phyloP scores from a whole-genome alignment of 2,113 vertebrate genomes.

The Clarias batrachus region DNA sequence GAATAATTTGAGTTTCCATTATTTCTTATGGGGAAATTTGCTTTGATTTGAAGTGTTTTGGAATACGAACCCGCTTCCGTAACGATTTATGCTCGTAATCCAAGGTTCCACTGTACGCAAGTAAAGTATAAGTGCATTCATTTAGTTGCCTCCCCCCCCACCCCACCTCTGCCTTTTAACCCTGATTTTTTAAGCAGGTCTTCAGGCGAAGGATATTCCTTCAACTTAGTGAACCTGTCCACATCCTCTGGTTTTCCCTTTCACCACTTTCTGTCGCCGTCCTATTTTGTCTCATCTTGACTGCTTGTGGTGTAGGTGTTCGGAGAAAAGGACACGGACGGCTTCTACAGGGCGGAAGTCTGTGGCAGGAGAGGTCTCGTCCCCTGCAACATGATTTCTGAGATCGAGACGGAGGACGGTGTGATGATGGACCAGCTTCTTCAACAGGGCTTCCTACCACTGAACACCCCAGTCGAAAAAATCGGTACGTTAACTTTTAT shows the following conservation, averaged over 20 bases:
- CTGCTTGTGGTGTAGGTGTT: slow-evolving; percentile 77
- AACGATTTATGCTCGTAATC: no score
- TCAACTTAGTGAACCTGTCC: background rate
- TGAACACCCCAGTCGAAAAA: slow-evolving; percentile 94
- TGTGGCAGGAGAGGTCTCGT: slow-evolving; percentile 86
- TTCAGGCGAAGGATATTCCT: background rate
- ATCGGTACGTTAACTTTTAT: slow-evolving; percentile 72
- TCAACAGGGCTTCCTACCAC: slow-evolving; percentile 92
- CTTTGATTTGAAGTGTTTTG: no score
- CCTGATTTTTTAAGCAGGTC: background rate
- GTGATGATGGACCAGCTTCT: slow-evolving; percentile 94
- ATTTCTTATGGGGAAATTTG: no score
- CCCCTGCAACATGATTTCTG: slow-evolving; percentile 98
- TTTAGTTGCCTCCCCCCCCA: no score
- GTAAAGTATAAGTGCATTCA: no score
- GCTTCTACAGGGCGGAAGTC: slow-evolving; percentile 92
- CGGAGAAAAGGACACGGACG: slow-evolving; percentile 92
- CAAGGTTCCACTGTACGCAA: no score
- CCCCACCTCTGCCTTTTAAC: no score
- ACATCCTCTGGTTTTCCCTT: background rate
- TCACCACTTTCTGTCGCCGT: background rate
- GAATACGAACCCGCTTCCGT: no score
- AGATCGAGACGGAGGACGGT: slow-evolving; percentile 93
- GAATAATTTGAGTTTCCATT: no score
- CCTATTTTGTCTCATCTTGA: background rate